phyloP scores from a whole-genome alignment of 2,113 vertebrate species.

The Mustela lutreola region DNA sequence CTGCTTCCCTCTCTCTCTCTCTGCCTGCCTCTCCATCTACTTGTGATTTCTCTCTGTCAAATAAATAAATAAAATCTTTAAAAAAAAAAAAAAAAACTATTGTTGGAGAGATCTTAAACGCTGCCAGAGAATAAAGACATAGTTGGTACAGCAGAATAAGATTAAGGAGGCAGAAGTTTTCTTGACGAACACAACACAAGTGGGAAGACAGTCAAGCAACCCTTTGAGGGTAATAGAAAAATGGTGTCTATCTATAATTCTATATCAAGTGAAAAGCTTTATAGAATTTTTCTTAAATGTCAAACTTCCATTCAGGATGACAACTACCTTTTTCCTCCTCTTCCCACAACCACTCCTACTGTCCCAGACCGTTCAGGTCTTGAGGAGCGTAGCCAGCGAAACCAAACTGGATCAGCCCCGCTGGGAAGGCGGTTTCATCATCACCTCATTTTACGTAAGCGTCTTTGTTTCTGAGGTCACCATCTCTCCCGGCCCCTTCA shows the following conservation, averaged over 20 bases:
- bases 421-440: neutral
- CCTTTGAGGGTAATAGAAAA: neutral
- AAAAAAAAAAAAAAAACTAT: no score
- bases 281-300: neutral
- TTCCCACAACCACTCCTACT: neutral
- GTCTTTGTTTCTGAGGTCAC: neutral
- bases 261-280: neutral
- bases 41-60: no score
- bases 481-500: neutral
- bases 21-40: no score
- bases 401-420: neutral
- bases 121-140: neutral
- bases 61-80: no score
- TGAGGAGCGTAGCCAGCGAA: neutral
- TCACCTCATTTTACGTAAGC: neutral
- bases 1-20: no score
- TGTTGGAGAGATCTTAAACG: neutral
- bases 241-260: neutral
- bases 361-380: neutral
- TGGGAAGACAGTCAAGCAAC: neutral
- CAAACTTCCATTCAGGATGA: conserved; percentile 47
- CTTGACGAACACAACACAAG: neutral
- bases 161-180: neutral
- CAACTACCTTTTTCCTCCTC: neutral
- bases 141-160: neutral